phyloP scores from a whole-genome alignment of 2,113 vertebrate species.

The Festucalex cinctus region DNA sequence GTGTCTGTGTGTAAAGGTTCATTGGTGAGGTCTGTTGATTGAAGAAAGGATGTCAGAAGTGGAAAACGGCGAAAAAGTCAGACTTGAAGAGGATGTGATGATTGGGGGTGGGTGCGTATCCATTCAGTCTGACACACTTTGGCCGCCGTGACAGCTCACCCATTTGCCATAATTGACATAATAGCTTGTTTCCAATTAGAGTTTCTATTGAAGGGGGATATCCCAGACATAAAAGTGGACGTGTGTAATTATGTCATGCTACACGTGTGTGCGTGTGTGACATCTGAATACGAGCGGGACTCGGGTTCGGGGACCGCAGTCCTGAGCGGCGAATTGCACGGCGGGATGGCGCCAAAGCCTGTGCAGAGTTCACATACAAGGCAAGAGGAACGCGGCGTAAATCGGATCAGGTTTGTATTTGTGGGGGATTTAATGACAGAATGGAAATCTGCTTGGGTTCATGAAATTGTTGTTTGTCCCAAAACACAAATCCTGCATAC shows the following conservation, averaged over 20 bases:
- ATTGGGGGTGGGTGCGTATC: too few species aligned
- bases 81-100: neutral
- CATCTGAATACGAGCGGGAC: slow-evolving; percentile 1
- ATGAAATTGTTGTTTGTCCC: slow-evolving; percentile 9
- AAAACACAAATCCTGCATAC: slow-evolving; percentile 20
- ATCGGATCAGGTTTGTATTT: slow-evolving; percentile 17
- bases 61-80: slow-evolving; percentile 21
- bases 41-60: slow-evolving; percentile 9
- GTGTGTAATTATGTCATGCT: neutral
- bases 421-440: slow-evolving; percentile 16
- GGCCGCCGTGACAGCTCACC: slow-evolving; percentile 54
- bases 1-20: slow-evolving; percentile 16
- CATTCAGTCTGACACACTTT: slow-evolving; percentile 15
- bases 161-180: slow-evolving; percentile 70
- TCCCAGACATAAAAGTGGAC: slow-evolving; percentile 15
- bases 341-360: neutral
- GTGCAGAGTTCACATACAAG: neutral
- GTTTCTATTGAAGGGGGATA: slow-evolving; percentile 33
- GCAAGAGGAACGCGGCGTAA: neutral
- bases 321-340: neutral
- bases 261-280: slow-evolving; percentile 11
- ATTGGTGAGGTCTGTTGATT: slow-evolving; percentile 2
- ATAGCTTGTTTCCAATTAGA: slow-evolving; percentile 63
- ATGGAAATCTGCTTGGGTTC: slow-evolving; percentile 13
- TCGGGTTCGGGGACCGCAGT: neutral